Base-by-base conservation (phyloP, 2,113 vertebrate species). In the Speoplatyrhinus poulsoni region DNA sequence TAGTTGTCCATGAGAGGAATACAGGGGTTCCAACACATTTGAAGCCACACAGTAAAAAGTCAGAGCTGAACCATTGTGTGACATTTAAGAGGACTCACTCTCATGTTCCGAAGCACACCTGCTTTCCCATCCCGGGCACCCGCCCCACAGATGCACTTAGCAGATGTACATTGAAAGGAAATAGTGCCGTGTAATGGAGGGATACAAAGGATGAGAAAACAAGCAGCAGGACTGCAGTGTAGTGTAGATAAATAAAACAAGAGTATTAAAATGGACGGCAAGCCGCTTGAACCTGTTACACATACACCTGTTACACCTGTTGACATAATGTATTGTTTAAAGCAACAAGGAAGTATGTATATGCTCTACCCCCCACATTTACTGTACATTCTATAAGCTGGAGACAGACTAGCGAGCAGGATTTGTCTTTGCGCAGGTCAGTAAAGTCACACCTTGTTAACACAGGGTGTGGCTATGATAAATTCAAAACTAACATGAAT, bases 111-210 rank as follows among this genome's bases (percentile, higher is more conserved):
- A 53, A 46, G 76, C 73, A 79, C 88, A 89, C 81, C 86, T 88
- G 88, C 67, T 84, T 78, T 67, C 46, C 71, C 67, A 77, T 82
- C 79, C 69, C 41, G 59, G 65, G 63, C 77, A 62, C 58, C 60
- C 9, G 65, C 61, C 58, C 52, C 77, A 64, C 76, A 80, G 76
- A 88, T 68, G 81, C 81, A 55, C 9, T 13, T 7, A 79, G 71
- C 84, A 88, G 81, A 89, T 85, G 86, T 84, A 74, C 70, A 70
- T 46, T 75, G 70, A 84, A 66, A 60, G 63, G 71, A 68, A 71
- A 79, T 17, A 53, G 56, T 6, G 2, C 65, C n/a, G 26, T 62
- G 67, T 70, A 59, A 81, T 60, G 70, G 61, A 63, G 65, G 67
- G 41, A 60, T 72, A 76, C 83, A 80, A 72, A 62, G 49, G 62